phyloP scores from a whole-genome alignment of 2,888 invertebrate species.

The Coelopa pilipes region DNA sequence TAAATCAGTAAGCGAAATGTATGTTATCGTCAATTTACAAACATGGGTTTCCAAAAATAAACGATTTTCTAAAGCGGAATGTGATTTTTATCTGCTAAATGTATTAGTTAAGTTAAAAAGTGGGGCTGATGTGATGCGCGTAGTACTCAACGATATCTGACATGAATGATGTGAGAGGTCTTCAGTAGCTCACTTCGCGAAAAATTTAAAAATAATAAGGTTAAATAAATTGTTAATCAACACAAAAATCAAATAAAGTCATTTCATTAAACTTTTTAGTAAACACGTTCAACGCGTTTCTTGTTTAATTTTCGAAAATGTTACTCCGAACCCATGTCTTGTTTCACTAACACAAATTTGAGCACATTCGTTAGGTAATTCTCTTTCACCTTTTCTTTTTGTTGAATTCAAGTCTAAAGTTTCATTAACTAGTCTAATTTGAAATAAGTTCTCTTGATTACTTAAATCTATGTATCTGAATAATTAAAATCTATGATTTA shows the following conservation, averaged over 20 bases:
- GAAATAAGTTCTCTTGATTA: background rate
- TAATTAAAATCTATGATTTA: slow-evolving; percentile 3
- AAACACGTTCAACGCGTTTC: slow-evolving; percentile 16
- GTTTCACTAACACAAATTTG: slow-evolving; percentile 16
- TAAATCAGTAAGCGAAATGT: too few species aligned
- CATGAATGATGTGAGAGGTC: too few species aligned
- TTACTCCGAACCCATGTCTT: background rate
- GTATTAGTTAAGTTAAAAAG: too few species aligned
- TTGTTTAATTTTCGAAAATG: background rate
- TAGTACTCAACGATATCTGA: too few species aligned
- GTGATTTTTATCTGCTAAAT: too few species aligned
- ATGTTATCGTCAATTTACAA: too few species aligned
- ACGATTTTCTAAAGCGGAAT: too few species aligned
- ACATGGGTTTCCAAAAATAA: too few species aligned
- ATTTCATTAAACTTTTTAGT: background rate
- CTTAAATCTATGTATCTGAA: background rate
- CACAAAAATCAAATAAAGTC: background rate
- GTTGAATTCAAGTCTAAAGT: slow-evolving; percentile 8
- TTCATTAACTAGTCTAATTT: background rate
- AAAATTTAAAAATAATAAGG: too few species aligned
- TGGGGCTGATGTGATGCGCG: too few species aligned
- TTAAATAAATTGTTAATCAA: too few species aligned
- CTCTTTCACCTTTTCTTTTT: background rate
- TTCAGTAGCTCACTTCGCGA: too few species aligned
- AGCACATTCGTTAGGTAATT: slow-evolving; percentile 4